A percentile compares a stretch with the other conserved stretches of the same genome.
Evolutionary conservation across 2,797 vertebrate genomes (phyloP).

Genomic region (Philypnodon macrostomus): DNA sequence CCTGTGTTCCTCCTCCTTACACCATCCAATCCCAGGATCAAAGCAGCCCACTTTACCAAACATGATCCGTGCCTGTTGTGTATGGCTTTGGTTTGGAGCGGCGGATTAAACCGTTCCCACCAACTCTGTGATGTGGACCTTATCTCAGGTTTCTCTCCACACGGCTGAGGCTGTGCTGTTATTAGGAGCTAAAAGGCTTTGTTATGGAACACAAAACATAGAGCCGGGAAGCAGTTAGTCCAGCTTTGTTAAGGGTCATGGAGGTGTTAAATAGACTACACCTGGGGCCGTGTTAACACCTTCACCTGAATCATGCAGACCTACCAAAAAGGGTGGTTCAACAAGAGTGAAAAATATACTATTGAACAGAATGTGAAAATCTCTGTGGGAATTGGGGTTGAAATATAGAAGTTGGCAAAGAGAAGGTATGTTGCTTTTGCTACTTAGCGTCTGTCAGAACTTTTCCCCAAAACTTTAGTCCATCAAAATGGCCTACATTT

Average conservation of each 20-base stretch:
- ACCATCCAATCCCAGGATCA: constrained; percentile 70
- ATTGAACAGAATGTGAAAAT: background rate
- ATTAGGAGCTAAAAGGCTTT: constrained; percentile 75
- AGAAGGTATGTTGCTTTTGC: background rate
- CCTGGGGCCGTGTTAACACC: constrained; percentile 70
- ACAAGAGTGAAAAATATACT: background rate
- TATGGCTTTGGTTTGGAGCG: constrained; percentile 68
- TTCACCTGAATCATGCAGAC: constrained; percentile 56
- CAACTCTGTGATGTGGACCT: constrained; percentile 66
- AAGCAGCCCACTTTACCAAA: constrained; percentile 72
- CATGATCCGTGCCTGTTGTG: constrained; percentile 71
- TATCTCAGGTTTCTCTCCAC: constrained; percentile 74
- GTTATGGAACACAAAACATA: constrained; percentile 74
- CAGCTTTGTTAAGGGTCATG: constrained; percentile 71
- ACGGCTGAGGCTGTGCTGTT: constrained; percentile 58
- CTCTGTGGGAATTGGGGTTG: background rate
- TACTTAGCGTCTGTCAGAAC: no score
- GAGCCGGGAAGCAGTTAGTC: constrained; percentile 70
- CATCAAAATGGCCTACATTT: no score
- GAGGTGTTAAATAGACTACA: constrained; percentile 74
- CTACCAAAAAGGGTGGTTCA: no score
- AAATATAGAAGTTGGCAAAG: no score
- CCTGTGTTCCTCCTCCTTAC: constrained; percentile 32
- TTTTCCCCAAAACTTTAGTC: background rate
- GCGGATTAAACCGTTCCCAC: constrained; percentile 75